These are phyloP conservation scores for Eulimnadia texana DNA, from an alignment of 1,140 invertebrate species.

Conservation along the genomic window DNA sequence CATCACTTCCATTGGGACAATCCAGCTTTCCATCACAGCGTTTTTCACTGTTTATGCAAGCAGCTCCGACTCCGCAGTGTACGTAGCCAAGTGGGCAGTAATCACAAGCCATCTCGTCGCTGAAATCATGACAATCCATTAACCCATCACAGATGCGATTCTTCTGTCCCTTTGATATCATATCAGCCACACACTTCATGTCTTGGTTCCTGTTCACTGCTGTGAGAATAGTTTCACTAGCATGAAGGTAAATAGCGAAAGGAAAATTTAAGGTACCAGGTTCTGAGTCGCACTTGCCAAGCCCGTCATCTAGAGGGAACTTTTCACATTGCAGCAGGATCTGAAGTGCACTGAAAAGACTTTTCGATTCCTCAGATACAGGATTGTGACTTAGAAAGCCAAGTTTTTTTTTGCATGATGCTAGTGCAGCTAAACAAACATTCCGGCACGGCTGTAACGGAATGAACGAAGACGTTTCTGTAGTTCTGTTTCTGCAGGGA, in stretches of 20 bases:
- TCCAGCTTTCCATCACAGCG: slow-evolving; percentile 67
- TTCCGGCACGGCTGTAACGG: slow-evolving; percentile 55
- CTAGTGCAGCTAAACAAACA: slow-evolving; percentile 71
- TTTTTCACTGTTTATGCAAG: slow-evolving; percentile 50
- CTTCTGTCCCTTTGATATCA: slow-evolving; percentile 43
- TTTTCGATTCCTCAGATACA: not conserved
- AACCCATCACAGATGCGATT: slow-evolving; percentile 68
- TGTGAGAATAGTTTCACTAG: slow-evolving; percentile 16
- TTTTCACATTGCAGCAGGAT: slow-evolving; percentile 51
- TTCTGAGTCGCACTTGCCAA: slow-evolving; percentile 54
- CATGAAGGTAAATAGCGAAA: not conserved
- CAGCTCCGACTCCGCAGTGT: slow-evolving; percentile 58
- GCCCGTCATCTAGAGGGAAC: slow-evolving; percentile 36
- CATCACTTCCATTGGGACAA: slow-evolving; percentile 72
- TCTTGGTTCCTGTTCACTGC: not conserved
- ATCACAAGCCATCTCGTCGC: slow-evolving; percentile 45
- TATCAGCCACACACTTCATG: slow-evolving; percentile 3
- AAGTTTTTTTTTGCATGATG: slow-evolving; percentile 35
- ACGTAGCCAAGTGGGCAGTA: slow-evolving; percentile 46
- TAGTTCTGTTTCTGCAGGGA: slow-evolving; percentile 41
- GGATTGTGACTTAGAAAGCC: not conserved
- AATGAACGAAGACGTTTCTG: slow-evolving; percentile 14
- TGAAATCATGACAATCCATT: slow-evolving; percentile 66
- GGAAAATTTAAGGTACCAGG: slow-evolving; percentile 38
- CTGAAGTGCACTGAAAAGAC: not conserved